These are phyloP conservation scores for Austrofundulus limnaeus DNA, from an alignment of 2,113 vertebrate species.

Conservation along the genomic window DNA sequence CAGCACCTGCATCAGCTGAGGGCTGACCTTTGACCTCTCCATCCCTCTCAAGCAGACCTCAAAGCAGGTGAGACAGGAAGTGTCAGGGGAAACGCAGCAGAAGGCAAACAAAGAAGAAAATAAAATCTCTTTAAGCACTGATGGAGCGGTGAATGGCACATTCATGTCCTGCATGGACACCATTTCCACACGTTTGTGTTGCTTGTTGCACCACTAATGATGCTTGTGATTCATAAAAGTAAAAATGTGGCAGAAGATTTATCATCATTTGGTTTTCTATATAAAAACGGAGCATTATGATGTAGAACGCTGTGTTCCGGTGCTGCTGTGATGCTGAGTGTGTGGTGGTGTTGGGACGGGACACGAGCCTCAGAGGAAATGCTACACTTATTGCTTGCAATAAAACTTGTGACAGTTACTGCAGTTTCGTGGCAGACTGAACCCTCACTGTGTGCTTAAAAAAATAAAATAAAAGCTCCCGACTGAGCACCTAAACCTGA, in stretches of 20 bases:
- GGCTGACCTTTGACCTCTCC: constrained; percentile 18
- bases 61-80: no score
- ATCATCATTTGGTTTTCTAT: constrained; percentile 49
- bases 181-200: constrained; percentile 29
- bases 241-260: constrained; percentile 36
- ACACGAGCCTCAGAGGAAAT: constrained; percentile 73
- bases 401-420: constrained; percentile 71
- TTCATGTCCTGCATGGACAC: constrained; percentile 28
- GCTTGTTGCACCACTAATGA: constrained; percentile 18
- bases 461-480: constrained; percentile 82
- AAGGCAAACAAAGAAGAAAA: constrained; percentile 39
- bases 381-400: constrained; percentile 91
- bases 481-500: constrained; percentile 28
- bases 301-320: constrained; percentile 35
- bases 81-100: constrained; percentile 20
- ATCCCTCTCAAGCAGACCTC: constrained; percentile 32
- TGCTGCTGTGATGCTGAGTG: constrained; percentile 45
- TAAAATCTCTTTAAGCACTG: constrained; percentile 44
- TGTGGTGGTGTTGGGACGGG: constrained; percentile 48
- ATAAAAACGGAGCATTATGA: constrained; percentile 18
- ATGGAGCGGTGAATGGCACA: constrained; percentile 63
- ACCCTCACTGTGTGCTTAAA: constrained; percentile 75
- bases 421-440: constrained; percentile 78
- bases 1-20: no score
- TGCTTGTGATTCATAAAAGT: constrained; percentile 12